Conservation (phyloP, 1,140 invertebrate species). For the Drosophila nebulosa region DNA sequence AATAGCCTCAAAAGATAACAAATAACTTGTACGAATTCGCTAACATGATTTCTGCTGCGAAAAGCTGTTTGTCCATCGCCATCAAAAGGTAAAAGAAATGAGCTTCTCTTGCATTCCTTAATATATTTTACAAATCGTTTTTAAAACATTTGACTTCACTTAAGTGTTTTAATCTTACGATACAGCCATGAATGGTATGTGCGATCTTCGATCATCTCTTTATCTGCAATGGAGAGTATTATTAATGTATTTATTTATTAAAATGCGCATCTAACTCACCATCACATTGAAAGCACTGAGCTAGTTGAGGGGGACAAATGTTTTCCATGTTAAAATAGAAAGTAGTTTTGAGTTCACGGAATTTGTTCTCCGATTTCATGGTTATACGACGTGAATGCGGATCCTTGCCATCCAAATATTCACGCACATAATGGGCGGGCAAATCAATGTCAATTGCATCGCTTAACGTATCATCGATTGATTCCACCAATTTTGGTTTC, state of each 20-base stretch:
- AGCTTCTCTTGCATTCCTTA: neutral
- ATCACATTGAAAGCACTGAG: slow-evolving; percentile 61
- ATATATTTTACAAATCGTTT: neutral
- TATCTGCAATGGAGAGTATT: slow-evolving; percentile 45
- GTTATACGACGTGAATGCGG: slow-evolving; percentile 66
- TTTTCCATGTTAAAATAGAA: slow-evolving; percentile 75
- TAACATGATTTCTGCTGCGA: slow-evolving; percentile 54
- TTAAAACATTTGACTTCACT: slow-evolving; percentile 15
- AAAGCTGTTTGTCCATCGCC: slow-evolving; percentile 39
- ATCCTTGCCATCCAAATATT: slow-evolving; percentile 66
- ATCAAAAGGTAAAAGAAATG: neutral
- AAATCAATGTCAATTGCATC: slow-evolving; percentile 70
- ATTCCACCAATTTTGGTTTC: slow-evolving; percentile 39
- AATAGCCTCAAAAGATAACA: neutral
- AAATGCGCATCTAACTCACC: slow-evolving; percentile 25
- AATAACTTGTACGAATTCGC: slow-evolving; percentile 66
- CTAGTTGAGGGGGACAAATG: slow-evolving; percentile 65
- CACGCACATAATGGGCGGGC: slow-evolving; percentile 56
- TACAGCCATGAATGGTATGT: slow-evolving; percentile 72
- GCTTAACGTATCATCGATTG: slow-evolving; percentile 53
- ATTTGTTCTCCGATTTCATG: slow-evolving; percentile 67
- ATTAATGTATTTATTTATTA: neutral
- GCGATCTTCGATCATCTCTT: slow-evolving; percentile 60
- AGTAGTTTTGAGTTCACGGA: slow-evolving; percentile 57
- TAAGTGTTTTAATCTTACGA: slow-evolving; percentile 62